Base-by-base conservation (phyloP, 2,888 invertebrate species). In the Brenthis hecate region DNA sequence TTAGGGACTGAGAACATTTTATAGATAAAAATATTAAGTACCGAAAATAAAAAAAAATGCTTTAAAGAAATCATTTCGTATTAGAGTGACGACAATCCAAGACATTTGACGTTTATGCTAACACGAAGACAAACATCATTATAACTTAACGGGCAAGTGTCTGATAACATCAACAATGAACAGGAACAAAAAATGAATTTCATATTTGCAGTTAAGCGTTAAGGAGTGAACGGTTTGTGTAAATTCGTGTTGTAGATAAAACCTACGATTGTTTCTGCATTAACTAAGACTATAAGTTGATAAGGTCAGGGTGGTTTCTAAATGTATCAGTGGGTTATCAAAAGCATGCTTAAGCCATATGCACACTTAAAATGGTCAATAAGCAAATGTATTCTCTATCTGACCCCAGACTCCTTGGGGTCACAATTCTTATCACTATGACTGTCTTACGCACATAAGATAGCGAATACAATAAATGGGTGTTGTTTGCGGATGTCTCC, bases 401-500 rank as follows among this genome's bases (percentile, higher is more conserved):
- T 88, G 87, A 89, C 89, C 91, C 82, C 82, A 81, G 85, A 77
- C 80, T 81, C 80, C 79, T 77, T 81, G 78, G 79, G 85, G 82
- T 85, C 85, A 86, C 74, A 80, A 78, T 77, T 83, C 80, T 89
- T 90, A 88, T 90, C 87, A 68, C 77, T 77, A 80, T 74, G 72
- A 80, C 78, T 80, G 80, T 81, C 81, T 86, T 88, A 88, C 89
- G 88, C 85, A 90, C 86, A 84, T 83, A 84, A 86, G 92, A 92
- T 92, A 92, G 84, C 82, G 79, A 82, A 87, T 86, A 85, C 85
- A 91, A 91, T 92, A 92, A 91, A 91, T 89, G 85, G 86, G 84
- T 85, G 86, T 79, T 84, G 84, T 88, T 89, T 87, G 86, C 87
- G 83, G 82, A 88, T 83, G 81, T 82, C 79, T 83, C 80, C 76